Conservation (phyloP, 2,888 invertebrate genomes). For the Spilosoma lubricipeda region DNA sequence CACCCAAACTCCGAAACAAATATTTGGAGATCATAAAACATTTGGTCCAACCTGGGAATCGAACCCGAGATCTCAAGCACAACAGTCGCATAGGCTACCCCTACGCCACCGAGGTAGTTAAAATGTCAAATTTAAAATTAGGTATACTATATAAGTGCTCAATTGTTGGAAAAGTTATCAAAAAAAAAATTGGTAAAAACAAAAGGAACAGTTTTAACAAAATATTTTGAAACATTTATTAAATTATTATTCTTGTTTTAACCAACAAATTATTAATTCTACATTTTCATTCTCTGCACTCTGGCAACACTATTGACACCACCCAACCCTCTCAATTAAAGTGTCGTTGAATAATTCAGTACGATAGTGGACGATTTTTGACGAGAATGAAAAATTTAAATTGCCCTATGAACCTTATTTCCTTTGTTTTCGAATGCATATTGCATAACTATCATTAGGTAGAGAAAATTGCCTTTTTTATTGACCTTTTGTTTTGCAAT, state of each 20-base stretch:
- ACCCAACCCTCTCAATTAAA: constrained; percentile 51
- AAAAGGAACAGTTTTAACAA: neutral
- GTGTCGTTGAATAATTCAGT: constrained; percentile 60
- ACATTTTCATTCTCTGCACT: neutral
- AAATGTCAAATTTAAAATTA: no score
- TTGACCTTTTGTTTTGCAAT: neutral
- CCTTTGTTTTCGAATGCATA: constrained; percentile 5
- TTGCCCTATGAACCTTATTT: constrained; percentile 32
- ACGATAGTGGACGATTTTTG: constrained; percentile 51
- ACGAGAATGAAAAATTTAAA: constrained; percentile 46
- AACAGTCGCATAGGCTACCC: no score
- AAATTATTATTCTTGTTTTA: neutral
- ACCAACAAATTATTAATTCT: neutral
- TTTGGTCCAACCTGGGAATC: no score
- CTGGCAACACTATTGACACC: constrained; percentile 47
- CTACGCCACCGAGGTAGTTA: no score
- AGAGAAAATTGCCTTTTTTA: neutral
- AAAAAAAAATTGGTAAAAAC: neutral
- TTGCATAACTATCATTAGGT: neutral
- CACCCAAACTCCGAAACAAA: no score
- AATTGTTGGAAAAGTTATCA: no score
- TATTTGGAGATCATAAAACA: no score
- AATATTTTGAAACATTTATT: no score
- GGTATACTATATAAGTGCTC: no score
- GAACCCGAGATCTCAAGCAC: no score